Conservation (phyloP, 1,140 invertebrate genomes). For the Hylaeus volcanicus region DNA sequence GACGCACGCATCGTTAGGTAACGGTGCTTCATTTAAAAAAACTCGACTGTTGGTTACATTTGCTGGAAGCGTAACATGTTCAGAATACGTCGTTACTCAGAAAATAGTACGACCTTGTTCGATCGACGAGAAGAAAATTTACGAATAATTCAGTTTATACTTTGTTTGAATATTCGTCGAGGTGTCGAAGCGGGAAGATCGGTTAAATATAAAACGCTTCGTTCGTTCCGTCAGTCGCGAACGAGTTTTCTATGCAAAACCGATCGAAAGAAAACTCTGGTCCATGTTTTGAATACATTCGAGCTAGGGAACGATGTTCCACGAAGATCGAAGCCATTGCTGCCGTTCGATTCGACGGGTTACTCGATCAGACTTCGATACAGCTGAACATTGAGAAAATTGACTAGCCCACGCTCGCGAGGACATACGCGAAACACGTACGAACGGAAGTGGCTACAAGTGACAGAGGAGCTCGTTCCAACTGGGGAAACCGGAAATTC, state of each 20-base stretch:
- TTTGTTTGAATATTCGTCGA: no score
- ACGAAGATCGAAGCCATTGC: neutral
- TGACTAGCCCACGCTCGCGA: neutral
- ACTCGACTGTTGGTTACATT: neutral
- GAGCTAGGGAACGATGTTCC: neutral
- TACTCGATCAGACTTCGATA: conserved; percentile 51
- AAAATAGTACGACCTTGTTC: no score
- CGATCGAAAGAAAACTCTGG: neutral
- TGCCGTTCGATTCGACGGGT: conserved; percentile 57
- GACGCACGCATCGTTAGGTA: neutral
- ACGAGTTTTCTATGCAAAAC: neutral
- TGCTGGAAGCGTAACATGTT: no score
- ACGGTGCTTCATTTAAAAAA: conserved; percentile 10
- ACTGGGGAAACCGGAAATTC: conserved; percentile 49
- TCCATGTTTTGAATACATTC: neutral
- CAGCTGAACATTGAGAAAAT: neutral
- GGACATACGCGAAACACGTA: neutral
- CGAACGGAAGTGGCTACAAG: conserved; percentile 12
- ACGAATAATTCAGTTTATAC: no score
- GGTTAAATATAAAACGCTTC: neutral
- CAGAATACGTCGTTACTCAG: no score
- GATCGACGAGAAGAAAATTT: no score
- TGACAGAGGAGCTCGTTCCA: conserved; percentile 37
- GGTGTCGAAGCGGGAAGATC: no score
- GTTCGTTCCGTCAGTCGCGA: neutral